Base-by-base conservation (phyloP, 2,113 vertebrate species). In the Cochlearius cochlearius region DNA sequence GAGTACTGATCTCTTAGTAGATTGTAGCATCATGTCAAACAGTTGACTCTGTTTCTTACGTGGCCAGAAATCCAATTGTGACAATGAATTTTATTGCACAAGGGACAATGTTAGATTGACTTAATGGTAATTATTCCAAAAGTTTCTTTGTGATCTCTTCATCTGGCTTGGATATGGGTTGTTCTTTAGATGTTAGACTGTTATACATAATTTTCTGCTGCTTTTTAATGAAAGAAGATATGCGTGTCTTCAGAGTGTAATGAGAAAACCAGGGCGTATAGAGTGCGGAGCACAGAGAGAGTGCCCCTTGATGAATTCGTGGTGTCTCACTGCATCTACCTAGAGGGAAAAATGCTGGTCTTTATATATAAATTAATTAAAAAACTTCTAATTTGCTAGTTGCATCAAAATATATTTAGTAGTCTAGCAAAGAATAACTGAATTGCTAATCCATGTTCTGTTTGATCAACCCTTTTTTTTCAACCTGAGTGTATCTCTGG, bases 31-130 rank as follows among this genome's bases (percentile, higher is more conserved):
- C 17, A 43, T 62, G 20, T 60, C 52, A 56, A 80, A 39, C 20
- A 36, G 15, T 17, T 60, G 71, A 36, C 58, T 73, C 11, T 0
- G 4, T 67, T 29, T 27, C 50, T 64, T 36, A 21, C 0, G 0
- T 69, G 39, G 20, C 30, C 23, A 2, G 73, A 52, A 60, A 41
- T 68, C 53, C 18, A 26, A 0, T 13, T 50, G 27, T 21, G 22
- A 26, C 2, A 12, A 39, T 36, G 21, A 63, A 38, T 76, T 91
- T 53, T 30, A 5, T n/a, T 59, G 23, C 72, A n/a, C 39, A 38
- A 29, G 39, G 38, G 67, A 75, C 41, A 52, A 41, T 56, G 25
- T 39, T 81, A 11, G 5, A 4, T 49, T 75, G 58, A 27, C 43
- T 30, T 63, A 26, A 72, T n/a, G 16, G 17, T 38, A 52, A 22